A percentile compares a stretch with the other conserved stretches of the same genome.
These are phyloP conservation scores for Brachirus orientalis DNA, from an alignment of 2,113 vertebrate species.

Conservation along the genomic window DNA sequence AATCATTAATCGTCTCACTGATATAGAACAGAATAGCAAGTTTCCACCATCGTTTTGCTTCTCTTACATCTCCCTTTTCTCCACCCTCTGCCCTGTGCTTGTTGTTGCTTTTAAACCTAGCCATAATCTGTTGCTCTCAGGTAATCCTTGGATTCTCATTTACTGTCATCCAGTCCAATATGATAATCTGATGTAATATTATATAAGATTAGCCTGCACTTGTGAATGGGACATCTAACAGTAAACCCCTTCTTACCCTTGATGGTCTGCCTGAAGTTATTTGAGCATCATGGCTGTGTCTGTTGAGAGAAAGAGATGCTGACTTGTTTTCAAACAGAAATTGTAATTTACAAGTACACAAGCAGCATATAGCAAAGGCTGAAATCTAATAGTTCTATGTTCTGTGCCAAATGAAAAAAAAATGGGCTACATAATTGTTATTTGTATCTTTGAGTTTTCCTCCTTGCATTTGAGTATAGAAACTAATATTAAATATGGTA, in stretches of 20 bases:
- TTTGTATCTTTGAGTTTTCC: too few relatives aligned
- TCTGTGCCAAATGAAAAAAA: too few relatives aligned
- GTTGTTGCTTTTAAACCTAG: conserved; percentile 47
- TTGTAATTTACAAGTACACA: too few relatives aligned
- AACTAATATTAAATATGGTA: too few relatives aligned
- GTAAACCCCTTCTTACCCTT: conserved; percentile 41
- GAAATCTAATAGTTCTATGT: too few relatives aligned
- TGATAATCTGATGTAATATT: conserved; percentile 68
- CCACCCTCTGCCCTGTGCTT: conserved; percentile 11
- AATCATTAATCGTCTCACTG: conserved; percentile 10
- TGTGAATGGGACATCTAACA: conserved; percentile 46
- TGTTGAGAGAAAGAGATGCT: background rate
- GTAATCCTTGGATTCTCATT: conserved; percentile 69
- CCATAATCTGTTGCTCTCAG: conserved; percentile 66
- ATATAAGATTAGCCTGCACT: conserved; percentile 62
- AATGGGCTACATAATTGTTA: too few relatives aligned
- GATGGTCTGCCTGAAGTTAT: conserved; percentile 23
- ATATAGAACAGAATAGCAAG: background rate
- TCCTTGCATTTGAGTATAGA: too few relatives aligned
- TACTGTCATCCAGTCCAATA: conserved; percentile 65
- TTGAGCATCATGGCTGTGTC: conserved; percentile 3
- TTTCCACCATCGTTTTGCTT: background rate
- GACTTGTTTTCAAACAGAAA: too few relatives aligned
- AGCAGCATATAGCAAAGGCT: too few relatives aligned
- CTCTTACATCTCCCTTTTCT: background rate